Evolutionary conservation across 2,797 vertebrate species (phyloP).

Genomic region (Myoxocephalus aenaeus): DNA sequence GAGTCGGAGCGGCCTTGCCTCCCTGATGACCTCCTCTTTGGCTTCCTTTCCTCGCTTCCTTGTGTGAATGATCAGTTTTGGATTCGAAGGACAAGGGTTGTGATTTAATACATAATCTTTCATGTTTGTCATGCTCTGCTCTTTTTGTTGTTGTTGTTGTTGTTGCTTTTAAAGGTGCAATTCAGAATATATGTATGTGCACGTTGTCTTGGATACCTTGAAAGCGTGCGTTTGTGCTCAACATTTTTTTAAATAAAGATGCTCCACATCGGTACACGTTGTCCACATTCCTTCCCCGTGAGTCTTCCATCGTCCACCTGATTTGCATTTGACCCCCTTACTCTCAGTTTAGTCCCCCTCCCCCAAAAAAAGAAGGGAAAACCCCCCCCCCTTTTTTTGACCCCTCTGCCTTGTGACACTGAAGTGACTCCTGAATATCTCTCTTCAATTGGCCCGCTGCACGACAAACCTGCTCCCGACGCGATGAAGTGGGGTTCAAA

Average conservation of each 20-base stretch:
- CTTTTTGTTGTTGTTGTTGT: too few relatives aligned
- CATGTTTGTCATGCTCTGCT: conserved; percentile 18
- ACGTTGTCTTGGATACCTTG: neutral
- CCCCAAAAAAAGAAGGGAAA: neutral
- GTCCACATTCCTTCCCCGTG: conserved; percentile 56
- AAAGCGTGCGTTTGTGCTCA: too few relatives aligned
- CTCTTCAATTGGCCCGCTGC: conserved; percentile 62
- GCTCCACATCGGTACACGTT: conserved; percentile 40
- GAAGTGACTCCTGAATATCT: conserved; percentile 62
- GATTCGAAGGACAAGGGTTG: conserved; percentile 25
- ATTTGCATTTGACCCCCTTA: conserved; percentile 69
- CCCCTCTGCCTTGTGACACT: conserved; percentile 45
- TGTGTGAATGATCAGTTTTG: conserved; percentile 17
- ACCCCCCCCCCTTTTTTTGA: too few relatives aligned
- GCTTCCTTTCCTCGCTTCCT: neutral
- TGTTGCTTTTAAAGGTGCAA: conserved; percentile 21
- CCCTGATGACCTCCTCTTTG: neutral
- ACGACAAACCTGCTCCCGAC: conserved; percentile 65
- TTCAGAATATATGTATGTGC: neutral
- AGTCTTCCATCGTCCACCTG: conserved; percentile 43
- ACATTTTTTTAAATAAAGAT: conserved; percentile 17
- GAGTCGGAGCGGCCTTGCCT: conserved; percentile 6
- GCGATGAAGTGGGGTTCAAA: conserved; percentile 72
- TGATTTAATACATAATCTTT: conserved; percentile 31
- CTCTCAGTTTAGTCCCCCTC: conserved; percentile 41